Evolutionary conservation across 2,797 vertebrate species (phyloP), one percentile per base, ranked within the genome.

Genomic region (Acomys russatus): DNA sequence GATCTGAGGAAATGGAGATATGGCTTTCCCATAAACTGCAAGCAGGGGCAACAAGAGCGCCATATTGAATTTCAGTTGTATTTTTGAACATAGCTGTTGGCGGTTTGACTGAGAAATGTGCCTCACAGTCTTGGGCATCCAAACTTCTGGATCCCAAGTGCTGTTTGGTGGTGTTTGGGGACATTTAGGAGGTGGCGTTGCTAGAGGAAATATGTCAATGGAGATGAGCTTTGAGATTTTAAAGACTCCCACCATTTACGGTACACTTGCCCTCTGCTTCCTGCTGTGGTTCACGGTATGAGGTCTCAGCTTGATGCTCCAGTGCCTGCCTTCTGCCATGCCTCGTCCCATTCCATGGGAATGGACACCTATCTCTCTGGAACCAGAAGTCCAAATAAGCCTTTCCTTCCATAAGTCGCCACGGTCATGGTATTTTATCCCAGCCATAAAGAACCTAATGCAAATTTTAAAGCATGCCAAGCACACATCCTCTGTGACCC

Each of bases 391-490:
- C 0, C 73, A 44, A 25, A 44, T 25, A 44, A 74, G 38, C 22
- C 35, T 10, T 25, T 74, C 2, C 73, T 44, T 74, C 71, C 30
- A 15, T 70, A 70, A 70, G 22, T 74, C 12, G 73, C 22, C 38
- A 6, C 25, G 10, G 73, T 74, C 20, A 23, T 82, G 56, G 6
- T 23, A 49, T 30, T 77, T 51, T 78, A 51, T 3, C 44, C 44
- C 4, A 79, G 18, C 17, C 56, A 56, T n/a, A 56, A 51, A 54
- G 77, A 78, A 11, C 33, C 30, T 33, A 56, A 78, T 18, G 54
- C 17, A 79, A n/a, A 59, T 61, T 63, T 83, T 66, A 83, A 44
- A 44, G 84, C 30, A 73, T 82, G 88, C 83, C 35, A 92, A 92
- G 56, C 22, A 71, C 3, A n/a, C 22, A 79, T 63, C 33, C 18